Base-by-base conservation (phyloP, 2,113 vertebrate species). In the Sialia sialis region DNA sequence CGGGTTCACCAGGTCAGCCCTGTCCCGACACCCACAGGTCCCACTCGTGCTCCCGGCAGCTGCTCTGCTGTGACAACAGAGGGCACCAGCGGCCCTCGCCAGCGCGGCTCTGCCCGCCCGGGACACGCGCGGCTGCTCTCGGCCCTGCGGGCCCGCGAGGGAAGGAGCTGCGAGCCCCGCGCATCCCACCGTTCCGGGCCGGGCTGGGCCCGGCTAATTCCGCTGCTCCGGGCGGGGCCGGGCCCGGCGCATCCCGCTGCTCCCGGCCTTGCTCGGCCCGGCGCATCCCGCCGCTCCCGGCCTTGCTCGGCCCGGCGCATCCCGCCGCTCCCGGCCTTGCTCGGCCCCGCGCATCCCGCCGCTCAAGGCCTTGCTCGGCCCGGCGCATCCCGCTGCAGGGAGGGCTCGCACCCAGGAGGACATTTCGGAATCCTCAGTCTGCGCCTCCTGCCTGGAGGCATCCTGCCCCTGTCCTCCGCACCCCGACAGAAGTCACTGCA, bases 21-120 rank as follows among this genome's bases (percentile, higher is more conserved):
- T 17, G 43, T 15, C 66, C 83, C 59, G 9, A 0, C n/a, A 4
- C 21, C 48, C 13, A 21, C 59, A 46, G 0, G 17, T 81, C 54
- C 87, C 63, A 26, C 55, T 38, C 27, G 81, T 22, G 49, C 64
- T 74, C 20, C 63, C 69, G 26, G 87, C 55, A n/a, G 52, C 75
- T 58, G 49, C 49, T 51, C 26, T 27, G 49, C 59, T 52, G 68
- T 22, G 64, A 93, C 98, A 96, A 97, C 94, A 98, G 98, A 94
- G 97, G 97, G 98, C 97, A 94, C 97, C 91, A 94, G 41, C 91
- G 80, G 93, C 97, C 96, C 97, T 98, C 38, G 64, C 44, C 96
- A 89, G 18, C 0, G 62, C 70, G 4, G 49, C 73, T 64, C 21
- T 76, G 89, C 87, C 91, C 81, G 64, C 56, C 88, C 48, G 64